These are phyloP conservation scores for Lophius piscatorius DNA, from an alignment of 2,113 vertebrate genomes.

Conservation along the genomic window DNA sequence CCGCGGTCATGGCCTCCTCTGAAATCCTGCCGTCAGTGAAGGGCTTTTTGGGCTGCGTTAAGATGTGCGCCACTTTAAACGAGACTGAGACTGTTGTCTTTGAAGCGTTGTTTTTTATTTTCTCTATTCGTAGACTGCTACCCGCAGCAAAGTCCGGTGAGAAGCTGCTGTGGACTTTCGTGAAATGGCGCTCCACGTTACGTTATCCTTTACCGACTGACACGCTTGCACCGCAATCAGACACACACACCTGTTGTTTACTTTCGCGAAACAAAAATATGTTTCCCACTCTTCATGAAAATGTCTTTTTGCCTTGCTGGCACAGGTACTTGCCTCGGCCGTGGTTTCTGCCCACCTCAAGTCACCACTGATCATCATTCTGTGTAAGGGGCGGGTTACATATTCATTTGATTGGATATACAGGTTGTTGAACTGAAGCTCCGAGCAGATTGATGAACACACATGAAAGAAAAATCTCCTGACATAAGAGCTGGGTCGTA, in stretches of 20 bases:
- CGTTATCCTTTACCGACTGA: background rate
- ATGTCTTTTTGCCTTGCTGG: too few species aligned
- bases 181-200: background rate
- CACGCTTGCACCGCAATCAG: background rate
- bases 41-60: background rate
- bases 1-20: background rate
- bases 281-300: background rate
- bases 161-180: background rate
- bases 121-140: background rate
- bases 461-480: too few species aligned
- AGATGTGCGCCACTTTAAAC: constrained; percentile 5
- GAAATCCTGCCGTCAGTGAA: background rate
- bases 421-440: constrained; percentile 25
- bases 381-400: too few species aligned
- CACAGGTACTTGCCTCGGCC: too few species aligned
- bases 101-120: background rate
- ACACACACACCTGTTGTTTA: background rate
- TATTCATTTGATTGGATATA: too few species aligned
- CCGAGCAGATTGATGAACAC: constrained; percentile 37
- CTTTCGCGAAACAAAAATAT: background rate
- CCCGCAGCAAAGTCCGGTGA: background rate
- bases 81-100: background rate
- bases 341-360: too few species aligned
- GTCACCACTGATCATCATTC: too few species aligned
- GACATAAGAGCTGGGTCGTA: too few species aligned